phyloP scores from a whole-genome alignment of 2,888 invertebrate species.

The Lasioglossum lativentre region DNA sequence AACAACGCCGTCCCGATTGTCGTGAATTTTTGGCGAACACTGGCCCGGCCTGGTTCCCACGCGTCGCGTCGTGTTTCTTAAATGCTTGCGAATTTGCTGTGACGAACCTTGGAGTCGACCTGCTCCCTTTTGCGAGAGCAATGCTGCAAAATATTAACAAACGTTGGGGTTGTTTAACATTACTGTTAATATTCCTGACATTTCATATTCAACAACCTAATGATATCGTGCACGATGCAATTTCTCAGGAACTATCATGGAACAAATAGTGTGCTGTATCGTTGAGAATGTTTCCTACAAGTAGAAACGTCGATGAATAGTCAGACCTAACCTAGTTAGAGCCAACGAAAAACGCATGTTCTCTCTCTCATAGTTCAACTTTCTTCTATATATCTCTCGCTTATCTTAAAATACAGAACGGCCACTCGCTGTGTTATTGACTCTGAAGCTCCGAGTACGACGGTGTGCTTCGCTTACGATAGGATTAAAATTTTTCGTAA shows the following conservation, averaged over 20 bases:
- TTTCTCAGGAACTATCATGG: not conserved
- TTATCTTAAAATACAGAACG: not conserved
- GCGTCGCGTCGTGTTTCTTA: not conserved
- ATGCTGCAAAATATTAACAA: no score
- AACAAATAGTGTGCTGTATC: not conserved
- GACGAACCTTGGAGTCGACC: not conserved
- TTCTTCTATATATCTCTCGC: not conserved
- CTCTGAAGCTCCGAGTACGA: not conserved
- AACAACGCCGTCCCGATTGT: constrained; percentile 29
- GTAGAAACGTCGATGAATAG: not conserved
- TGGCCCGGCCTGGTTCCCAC: not conserved
- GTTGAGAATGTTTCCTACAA: not conserved
- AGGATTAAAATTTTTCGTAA: not conserved
- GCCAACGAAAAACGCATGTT: not conserved
- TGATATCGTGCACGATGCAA: not conserved
- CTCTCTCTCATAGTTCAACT: not conserved
- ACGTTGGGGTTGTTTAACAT: no score
- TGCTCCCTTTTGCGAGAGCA: not conserved
- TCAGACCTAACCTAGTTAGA: not conserved
- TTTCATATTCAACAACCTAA: not conserved
- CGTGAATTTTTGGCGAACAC: constrained; percentile 28
- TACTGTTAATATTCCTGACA: not conserved
- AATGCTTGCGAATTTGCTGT: not conserved
- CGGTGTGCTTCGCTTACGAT: not conserved
- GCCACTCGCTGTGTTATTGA: not conserved